These are phyloP conservation scores for Drosophila saltans DNA, from an alignment of 1,140 invertebrate genomes.

Conservation along the genomic window DNA sequence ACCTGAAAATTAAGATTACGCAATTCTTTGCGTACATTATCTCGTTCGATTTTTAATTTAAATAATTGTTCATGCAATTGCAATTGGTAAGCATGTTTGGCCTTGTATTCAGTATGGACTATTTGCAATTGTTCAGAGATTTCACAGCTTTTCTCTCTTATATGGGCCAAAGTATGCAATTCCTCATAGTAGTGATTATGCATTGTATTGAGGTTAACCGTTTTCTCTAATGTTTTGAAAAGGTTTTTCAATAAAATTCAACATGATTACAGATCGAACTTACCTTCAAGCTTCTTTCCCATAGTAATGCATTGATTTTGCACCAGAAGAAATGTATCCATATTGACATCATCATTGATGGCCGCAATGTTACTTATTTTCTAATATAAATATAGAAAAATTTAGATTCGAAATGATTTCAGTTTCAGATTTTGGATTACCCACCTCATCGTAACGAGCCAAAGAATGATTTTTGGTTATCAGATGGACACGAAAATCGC, in stretches of 20 bases:
- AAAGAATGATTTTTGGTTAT: conserved; percentile 14
- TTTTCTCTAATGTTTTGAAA: neutral
- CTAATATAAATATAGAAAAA: neutral
- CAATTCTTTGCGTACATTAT: neutral
- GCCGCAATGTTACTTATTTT: conserved; percentile 7
- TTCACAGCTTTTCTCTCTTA: neutral
- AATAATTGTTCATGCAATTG: neutral
- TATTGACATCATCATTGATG: conserved; percentile 6
- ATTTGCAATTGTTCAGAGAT: neutral
- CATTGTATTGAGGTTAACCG: neutral
- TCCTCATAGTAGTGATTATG: neutral
- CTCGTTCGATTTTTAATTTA: neutral
- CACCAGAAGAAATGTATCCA: conserved; percentile 16
- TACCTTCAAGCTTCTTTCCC: conserved; percentile 42
- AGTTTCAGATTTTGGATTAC: too few relatives aligned
- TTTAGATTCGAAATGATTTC: too few relatives aligned
- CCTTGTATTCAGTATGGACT: neutral
- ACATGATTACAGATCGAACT: neutral
- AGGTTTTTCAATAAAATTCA: neutral
- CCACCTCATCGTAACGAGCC: neutral
- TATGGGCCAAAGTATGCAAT: conserved; percentile 1
- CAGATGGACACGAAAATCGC: conserved; percentile 12
- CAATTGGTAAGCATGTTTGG: neutral
- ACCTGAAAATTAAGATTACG: neutral
- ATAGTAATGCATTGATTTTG: conserved; percentile 9